phyloP scores from a whole-genome alignment of 2,797 vertebrate species.

The Pangasius macronema region DNA sequence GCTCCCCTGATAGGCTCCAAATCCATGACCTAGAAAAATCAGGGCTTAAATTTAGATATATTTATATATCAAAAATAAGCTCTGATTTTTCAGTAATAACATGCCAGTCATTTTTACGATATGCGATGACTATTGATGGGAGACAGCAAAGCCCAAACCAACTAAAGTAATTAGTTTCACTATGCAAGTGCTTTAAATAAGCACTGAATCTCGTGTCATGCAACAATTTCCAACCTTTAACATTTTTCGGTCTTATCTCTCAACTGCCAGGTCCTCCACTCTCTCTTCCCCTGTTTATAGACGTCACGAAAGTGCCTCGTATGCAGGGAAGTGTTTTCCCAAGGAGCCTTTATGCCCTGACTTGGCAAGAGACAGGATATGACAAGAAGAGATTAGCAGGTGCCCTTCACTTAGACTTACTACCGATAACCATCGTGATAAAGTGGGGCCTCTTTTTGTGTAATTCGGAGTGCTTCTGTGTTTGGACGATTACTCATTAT shows the following conservation, averaged over 20 bases:
- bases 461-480: neutral
- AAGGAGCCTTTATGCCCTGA: conserved; percentile 15
- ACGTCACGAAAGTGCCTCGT: conserved; percentile 38
- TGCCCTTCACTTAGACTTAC: neutral
- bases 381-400: conserved; percentile 30
- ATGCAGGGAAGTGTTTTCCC: conserved; percentile 34
- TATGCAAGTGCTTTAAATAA: conserved; percentile 8
- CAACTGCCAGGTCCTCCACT: conserved; percentile 13
- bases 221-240: conserved; percentile 39
- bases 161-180: conserved; percentile 21
- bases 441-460: neutral
- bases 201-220: conserved; percentile 34
- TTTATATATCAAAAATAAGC: neutral
- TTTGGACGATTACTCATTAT: neutral
- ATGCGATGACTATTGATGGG: neutral
- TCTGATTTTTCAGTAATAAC: neutral
- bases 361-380: conserved; percentile 43
- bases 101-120: too few species aligned
- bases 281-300: conserved; percentile 28
- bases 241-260: conserved; percentile 48
- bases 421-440: neutral
- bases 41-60: neutral
- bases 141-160: conserved; percentile 12
- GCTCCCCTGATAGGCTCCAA: neutral
- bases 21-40: neutral